Evolutionary conservation across 2,888 invertebrate genomes (phyloP), one percentile per base, ranked within the genome.

Genomic region (Nomada ruficornis): DNA sequence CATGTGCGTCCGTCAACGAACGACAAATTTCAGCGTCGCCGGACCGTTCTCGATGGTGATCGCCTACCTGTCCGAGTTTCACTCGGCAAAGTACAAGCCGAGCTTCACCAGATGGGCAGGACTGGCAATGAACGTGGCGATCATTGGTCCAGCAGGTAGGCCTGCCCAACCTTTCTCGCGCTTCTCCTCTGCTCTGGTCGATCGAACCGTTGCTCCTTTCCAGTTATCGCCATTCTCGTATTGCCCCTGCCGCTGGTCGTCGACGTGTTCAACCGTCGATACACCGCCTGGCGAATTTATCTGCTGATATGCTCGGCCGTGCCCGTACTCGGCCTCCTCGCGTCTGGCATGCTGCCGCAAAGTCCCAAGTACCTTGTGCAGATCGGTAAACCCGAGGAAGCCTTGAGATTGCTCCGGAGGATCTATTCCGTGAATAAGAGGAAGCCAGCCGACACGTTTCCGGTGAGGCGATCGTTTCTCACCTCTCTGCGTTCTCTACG

Each of bases 341-440:
- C 95, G 0, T 94, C 96, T 83, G 94, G 96, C 85, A 94, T 95
- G 81, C 92, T 96, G 77, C 97, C 97, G 0, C 97, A 97, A 92
- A 97, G 97, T 90, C 97, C 97, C 9, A 97, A 97, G 93, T 97
- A 96, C 92, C 94, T 97, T 13, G 95, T 97, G 95, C 95, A 96
- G 3, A 94, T 95, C 54, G 96, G 97, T 1, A 94, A 95, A 82
- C 95, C 95, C 72, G 95, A 95, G 13, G 95, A 96, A 89, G 97
- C 97, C 0, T 91, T 97, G 87, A 91, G 93, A 13, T 95, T 97
- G 0, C 95, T 97, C 83, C 94, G 94, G 77, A 95, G 92, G 83
- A 96, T 98, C 70, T 97, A 96, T 91, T 90, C 94, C 0, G 91
- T 96, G 83, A 98, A 98, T 90, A 96, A 95, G 0, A 95, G 96